Evolutionary conservation across 2,888 invertebrate genomes (phyloP), one percentile per base, ranked within the genome.

Genomic region (Melipona bicolor): DNA sequence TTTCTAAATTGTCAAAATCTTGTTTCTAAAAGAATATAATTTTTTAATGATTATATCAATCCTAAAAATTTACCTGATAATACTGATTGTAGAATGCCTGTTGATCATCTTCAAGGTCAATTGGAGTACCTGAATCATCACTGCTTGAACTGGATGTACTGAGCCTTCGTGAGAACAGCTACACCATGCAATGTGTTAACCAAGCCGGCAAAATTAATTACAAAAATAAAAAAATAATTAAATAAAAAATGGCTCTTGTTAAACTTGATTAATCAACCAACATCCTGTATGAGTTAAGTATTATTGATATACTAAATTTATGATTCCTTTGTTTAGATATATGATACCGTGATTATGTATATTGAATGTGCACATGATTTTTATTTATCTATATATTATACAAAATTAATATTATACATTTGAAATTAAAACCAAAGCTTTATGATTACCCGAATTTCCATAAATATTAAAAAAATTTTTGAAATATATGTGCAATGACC

Each of bases 71-170:
- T 94, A 94, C 94, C 94, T 94, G 93, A 89, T 94, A 94, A 91
- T 94, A 94, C 90, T 94, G 93, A 92, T 94, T 94, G 94, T 92
- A 94, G 93, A 94, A 93, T 81, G 92, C 93, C 87, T 93, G 94
- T 75, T 94, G 94, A 89, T 94, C 94, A 89, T 96, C 97, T 88
- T 97, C 97, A 91, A 97, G 96, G 95, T 97, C 97, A 94, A 98
- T 98, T 85, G 98, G 98, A 79, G 98, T 98, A 93, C 98, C 98
- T 91, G 98, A 98, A 95, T 98, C 98, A 90, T 97, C 97, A 95
- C 98, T 98, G 95, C 98, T 98, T 94, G 97, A 96, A 92, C 98
- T 98, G 93, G 97, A 97, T 93, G 97, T 96, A 95, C 97, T 97
- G 94, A 97, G 97, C 95, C 97, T 97, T 95, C 97, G 96, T 95